Conservation (phyloP, 2,797 vertebrate species). For the Sebastes diaconus region DNA sequence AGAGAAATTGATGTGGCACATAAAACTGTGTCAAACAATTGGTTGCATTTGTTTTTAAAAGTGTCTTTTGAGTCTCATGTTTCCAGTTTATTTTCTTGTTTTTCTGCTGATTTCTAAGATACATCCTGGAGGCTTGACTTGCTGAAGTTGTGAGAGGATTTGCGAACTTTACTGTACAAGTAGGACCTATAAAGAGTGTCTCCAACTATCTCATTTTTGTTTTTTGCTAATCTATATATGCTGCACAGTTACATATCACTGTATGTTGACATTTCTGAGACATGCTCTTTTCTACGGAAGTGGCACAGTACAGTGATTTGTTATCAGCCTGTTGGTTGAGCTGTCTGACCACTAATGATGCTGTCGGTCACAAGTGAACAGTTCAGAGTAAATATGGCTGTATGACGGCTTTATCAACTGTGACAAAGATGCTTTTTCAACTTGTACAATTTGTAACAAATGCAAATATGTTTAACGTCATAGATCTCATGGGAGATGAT, state of each 20-base stretch:
- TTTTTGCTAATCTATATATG: not conserved
- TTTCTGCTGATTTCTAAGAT: not conserved
- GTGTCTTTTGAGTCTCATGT: not conserved
- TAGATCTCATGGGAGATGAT: constrained; percentile 22
- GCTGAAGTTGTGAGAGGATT: not conserved
- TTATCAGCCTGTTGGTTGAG: constrained; percentile 53
- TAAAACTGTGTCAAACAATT: not conserved
- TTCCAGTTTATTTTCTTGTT: not conserved
- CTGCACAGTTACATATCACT: constrained; percentile 19
- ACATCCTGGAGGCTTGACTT: not conserved
- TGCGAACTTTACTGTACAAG: not conserved
- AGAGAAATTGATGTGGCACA: not conserved
- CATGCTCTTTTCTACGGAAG: constrained; percentile 43
- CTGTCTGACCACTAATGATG: constrained; percentile 50
- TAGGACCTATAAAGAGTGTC: not conserved
- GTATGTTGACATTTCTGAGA: constrained; percentile 53
- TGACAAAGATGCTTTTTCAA: not conserved
- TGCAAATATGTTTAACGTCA: constrained; percentile 6
- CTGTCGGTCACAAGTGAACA: constrained; percentile 39
- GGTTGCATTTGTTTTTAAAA: not conserved
- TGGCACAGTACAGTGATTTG: constrained; percentile 32
- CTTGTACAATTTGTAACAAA: not conserved
- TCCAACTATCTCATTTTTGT: not conserved
- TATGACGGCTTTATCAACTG: constrained; percentile 27
- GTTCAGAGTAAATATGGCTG: constrained; percentile 16